Conservation (phyloP, 2,797 vertebrate species). For the Sardinella longiceps region DNA sequence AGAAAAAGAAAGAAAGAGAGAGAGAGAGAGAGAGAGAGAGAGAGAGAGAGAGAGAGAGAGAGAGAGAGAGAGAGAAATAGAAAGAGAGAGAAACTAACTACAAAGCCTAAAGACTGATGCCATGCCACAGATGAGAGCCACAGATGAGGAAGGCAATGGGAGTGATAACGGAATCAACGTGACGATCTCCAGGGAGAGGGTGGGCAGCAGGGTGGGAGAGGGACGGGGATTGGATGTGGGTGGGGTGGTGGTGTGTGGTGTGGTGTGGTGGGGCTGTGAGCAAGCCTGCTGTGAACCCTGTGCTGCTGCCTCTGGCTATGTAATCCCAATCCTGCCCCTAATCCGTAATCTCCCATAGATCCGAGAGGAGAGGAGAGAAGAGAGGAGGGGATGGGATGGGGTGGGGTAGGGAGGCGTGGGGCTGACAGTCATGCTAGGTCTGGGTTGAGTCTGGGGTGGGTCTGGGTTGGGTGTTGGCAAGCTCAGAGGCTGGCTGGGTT, state of each 20-base stretch:
- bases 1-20: neutral
- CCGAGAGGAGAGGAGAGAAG: slow-evolving; percentile 48
- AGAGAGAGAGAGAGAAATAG: neutral
- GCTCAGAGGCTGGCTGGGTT: slow-evolving; percentile 1
- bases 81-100: slow-evolving; percentile 23
- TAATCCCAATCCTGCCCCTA: slow-evolving; percentile 74
- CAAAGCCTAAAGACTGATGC: slow-evolving; percentile 28
- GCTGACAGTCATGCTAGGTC: neutral
- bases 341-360: slow-evolving; percentile 80
- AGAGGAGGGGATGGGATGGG: slow-evolving; percentile 13
- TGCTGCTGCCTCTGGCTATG: slow-evolving; percentile 51
- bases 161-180: slow-evolving; percentile 40
- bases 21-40: neutral
- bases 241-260: neutral
- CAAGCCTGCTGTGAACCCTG: slow-evolving; percentile 35
- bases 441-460: neutral
- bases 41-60: neutral
- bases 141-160: slow-evolving; percentile 30
- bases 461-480: neutral
- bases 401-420: neutral
- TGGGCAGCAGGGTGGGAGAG: slow-evolving; percentile 14
- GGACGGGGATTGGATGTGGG: neutral
- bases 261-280: neutral
- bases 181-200: slow-evolving; percentile 30
- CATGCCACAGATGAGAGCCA: no score